A percentile compares a stretch with the other conserved stretches of the same genome.
Conservation (phyloP, 2,888 invertebrate genomes). For the Adineta ricciae region DNA sequence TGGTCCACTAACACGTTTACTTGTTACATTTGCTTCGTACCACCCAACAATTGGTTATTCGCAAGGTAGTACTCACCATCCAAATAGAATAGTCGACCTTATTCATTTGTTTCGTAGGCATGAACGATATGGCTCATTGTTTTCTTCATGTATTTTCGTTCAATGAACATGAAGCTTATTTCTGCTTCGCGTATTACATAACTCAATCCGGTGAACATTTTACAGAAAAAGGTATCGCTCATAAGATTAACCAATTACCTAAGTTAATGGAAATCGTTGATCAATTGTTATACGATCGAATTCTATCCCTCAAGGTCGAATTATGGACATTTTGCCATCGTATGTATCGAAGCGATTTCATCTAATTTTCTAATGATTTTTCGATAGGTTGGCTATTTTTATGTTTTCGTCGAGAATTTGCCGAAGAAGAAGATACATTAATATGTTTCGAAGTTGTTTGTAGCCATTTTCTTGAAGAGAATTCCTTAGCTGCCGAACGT, state of each 20-base stretch:
- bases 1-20: neutral
- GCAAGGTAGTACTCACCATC: neutral
- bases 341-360: neutral
- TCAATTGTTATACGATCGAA: neutral
- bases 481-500: neutral
- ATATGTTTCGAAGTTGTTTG: conserved; percentile 18
- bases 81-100: neutral
- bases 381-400: neutral
- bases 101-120: neutral
- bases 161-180: conserved; percentile 20
- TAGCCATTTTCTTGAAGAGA: conserved; percentile 13
- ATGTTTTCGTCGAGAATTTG: conserved; percentile 20
- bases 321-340: conserved; percentile 23
- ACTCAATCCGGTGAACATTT: conserved; percentile 13
- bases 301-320: neutral
- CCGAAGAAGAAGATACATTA: conserved; percentile 22
- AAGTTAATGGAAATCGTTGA: neutral
- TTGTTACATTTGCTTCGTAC: neutral
- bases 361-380: neutral
- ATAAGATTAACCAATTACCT: neutral
- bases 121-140: conserved; percentile 22
- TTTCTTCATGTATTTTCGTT: neutral
- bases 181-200: neutral
- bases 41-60: neutral
- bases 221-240: neutral